A percentile compares a stretch with the other conserved stretches of the same genome.
These are phyloP conservation scores for Rhodophaea formosa DNA, from an alignment of 2,888 invertebrate species.

Conservation along the genomic window DNA sequence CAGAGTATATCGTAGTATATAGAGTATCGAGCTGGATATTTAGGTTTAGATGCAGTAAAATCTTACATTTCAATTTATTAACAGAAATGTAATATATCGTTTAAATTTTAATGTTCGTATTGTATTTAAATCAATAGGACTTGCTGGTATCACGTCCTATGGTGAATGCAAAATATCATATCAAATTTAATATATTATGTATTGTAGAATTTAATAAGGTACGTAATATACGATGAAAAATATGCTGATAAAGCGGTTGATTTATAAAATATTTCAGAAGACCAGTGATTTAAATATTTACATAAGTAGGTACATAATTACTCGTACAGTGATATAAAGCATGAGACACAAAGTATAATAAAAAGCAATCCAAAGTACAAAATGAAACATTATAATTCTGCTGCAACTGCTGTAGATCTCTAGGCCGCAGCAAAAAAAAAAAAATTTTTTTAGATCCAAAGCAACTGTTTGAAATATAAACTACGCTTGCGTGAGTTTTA, in stretches of 20 bases:
- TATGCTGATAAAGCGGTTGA: too few relatives aligned
- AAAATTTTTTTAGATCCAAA: background rate
- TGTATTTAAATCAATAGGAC: too few relatives aligned
- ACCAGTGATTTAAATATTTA: too few relatives aligned
- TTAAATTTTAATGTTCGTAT: background rate
- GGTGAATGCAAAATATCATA: background rate
- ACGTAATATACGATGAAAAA: too few relatives aligned
- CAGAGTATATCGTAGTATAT: conserved; percentile 19
- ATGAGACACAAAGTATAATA: too few relatives aligned
- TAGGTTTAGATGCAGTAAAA: conserved; percentile 27
- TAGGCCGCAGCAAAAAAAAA: background rate
- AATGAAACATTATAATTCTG: too few relatives aligned
- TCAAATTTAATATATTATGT: background rate
- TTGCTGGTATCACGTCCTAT: too few relatives aligned
- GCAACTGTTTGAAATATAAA: background rate
- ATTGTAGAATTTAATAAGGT: too few relatives aligned
- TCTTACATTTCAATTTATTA: background rate
- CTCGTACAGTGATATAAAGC: too few relatives aligned
- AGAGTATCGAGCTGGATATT: conserved; percentile 20
- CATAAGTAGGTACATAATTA: too few relatives aligned
- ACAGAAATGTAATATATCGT: conserved; percentile 3
- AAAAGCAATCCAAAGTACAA: too few relatives aligned
- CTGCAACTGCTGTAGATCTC: background rate
- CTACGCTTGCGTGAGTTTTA: conserved; percentile 23
- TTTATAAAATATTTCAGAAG: too few relatives aligned